Conservation (phyloP, 2,113 vertebrate species). For the Nerophis lumbriciformis region DNA sequence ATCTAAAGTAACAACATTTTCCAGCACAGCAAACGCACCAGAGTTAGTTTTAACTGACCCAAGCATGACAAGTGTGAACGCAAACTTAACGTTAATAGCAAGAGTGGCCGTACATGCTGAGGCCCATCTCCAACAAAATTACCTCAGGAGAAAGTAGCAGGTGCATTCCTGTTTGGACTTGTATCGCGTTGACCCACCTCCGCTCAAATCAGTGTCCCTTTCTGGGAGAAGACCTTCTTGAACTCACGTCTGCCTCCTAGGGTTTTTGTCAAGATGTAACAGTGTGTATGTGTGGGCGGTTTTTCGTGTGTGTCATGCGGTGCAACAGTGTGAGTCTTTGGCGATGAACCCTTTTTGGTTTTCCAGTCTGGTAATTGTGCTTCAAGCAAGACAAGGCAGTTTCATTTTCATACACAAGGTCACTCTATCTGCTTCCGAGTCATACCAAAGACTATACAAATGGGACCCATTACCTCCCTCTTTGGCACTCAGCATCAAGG, state of each 20-base stretch:
- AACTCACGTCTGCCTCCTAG: neutral
- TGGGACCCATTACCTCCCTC: too few relatives aligned
- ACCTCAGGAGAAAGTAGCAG: conserved; percentile 23
- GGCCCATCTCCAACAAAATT: conserved; percentile 8
- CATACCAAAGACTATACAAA: too few relatives aligned
- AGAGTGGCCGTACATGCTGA: conserved; percentile 13
- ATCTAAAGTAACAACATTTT: too few relatives aligned
- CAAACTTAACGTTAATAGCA: conserved; percentile 6
- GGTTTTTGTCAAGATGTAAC: neutral
- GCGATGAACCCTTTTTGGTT: conserved; percentile 23
- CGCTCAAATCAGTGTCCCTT: conserved; percentile 43
- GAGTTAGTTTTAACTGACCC: too few relatives aligned
- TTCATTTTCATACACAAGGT: too few relatives aligned
- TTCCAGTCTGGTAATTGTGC: conserved; percentile 22
- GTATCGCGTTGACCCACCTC: conserved; percentile 31
- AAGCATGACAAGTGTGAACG: neutral
- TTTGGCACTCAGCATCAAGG: too few relatives aligned
- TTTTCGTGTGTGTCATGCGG: neutral
- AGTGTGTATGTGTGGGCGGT: neutral
- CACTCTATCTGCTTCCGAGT: too few relatives aligned
- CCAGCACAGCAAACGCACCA: too few relatives aligned
- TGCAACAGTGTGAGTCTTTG: neutral
- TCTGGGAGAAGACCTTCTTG: conserved; percentile 28
- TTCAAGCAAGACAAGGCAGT: neutral
- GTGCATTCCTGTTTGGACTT: conserved; percentile 26